A percentile compares a stretch with the other conserved stretches of the same genome.
Evolutionary conservation across 2,888 invertebrate species (phyloP).

Genomic region (Spilosoma lubricipeda): DNA sequence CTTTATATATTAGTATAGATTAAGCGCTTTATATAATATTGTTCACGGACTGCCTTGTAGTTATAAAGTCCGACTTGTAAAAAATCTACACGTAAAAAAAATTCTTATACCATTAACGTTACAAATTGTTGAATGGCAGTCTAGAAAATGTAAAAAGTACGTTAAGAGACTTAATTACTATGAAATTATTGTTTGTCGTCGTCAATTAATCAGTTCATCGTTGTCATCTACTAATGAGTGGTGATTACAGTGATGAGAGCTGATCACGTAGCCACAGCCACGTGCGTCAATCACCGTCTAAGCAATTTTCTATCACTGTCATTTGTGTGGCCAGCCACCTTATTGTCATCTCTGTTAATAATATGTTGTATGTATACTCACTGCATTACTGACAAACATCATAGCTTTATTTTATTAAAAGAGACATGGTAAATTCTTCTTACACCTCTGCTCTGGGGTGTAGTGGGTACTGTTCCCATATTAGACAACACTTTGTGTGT

Average conservation of each 20-base stretch:
- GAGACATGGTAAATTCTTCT: background rate
- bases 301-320: slow-evolving; percentile 7
- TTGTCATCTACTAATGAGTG: background rate
- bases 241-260: slow-evolving; percentile 3
- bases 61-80: too few species aligned
- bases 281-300: slow-evolving; percentile 7
- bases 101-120: too few species aligned
- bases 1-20: too few species aligned
- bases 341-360: slow-evolving; percentile 7
- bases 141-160: background rate
- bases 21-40: too few species aligned
- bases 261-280: slow-evolving; percentile 13
- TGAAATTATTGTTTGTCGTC: background rate
- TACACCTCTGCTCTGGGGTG: too few species aligned
- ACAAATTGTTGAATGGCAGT: too few species aligned
- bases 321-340: background rate
- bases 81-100: too few species aligned
- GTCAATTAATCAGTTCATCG: slow-evolving; percentile 1
- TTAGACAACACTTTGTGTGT: too few species aligned
- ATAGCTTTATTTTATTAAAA: background rate
- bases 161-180: background rate
- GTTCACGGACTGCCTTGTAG: too few species aligned
- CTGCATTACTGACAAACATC: background rate
- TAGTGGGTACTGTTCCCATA: too few species aligned
- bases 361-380: background rate